A percentile compares a stretch with the other conserved stretches of the same genome.
Conservation (phyloP, 2,888 invertebrate genomes). For the Callinectes sapidus region DNA sequence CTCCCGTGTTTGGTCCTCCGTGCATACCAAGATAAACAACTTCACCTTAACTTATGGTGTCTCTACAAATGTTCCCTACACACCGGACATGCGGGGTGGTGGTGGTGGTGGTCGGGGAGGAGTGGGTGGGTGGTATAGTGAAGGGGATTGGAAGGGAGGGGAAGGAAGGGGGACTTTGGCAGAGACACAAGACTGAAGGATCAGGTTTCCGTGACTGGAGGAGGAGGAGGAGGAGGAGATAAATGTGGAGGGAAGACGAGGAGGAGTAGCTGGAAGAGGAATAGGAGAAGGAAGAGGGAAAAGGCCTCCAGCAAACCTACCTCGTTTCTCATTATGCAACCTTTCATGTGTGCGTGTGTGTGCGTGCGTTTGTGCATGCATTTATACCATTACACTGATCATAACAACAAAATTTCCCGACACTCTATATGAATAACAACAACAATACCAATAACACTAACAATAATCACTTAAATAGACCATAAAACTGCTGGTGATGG, state of each 20-base stretch:
- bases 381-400: not conserved
- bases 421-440: not conserved
- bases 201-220: not conserved
- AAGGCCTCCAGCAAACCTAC: not conserved
- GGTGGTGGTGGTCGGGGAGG: not conserved
- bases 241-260: not conserved
- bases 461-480: not conserved
- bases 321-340: not conserved
- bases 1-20: not conserved
- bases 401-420: not conserved
- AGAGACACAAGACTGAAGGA: constrained; percentile 16
- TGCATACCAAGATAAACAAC: constrained; percentile 34
- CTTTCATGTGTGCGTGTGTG: constrained; percentile 13
- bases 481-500: not conserved
- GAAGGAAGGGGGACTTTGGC: not conserved
- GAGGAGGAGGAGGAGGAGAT: not conserved
- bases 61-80: not conserved
- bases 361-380: constrained; percentile 35
- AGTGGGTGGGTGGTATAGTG: not conserved
- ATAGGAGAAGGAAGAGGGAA: not conserved
- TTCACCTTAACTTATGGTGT: not conserved
- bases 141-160: not conserved
- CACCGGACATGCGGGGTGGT: not conserved
- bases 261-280: not conserved
- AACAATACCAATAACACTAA: not conserved